phyloP scores from a whole-genome alignment of 1,140 invertebrate genomes.

The Drosophila pseudoobscura region DNA sequence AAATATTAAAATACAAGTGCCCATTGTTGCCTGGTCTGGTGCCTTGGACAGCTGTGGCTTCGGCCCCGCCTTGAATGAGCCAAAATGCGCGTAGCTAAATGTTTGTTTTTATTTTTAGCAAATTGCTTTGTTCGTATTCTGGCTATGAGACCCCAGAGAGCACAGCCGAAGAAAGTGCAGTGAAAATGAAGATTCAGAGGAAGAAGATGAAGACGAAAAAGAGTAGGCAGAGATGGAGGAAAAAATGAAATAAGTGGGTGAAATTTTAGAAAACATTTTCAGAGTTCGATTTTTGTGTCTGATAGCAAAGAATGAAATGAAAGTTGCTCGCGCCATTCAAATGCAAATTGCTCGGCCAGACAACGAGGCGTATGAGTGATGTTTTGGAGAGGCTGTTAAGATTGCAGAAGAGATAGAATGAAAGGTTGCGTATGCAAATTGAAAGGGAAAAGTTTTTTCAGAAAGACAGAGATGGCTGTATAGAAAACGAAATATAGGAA shows the following conservation, averaged over 20 bases:
- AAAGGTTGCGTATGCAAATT: conserved; percentile 57
- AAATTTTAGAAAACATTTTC: conserved; percentile 70
- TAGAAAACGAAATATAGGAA: too few species aligned
- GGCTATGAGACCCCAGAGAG: conserved; percentile 15
- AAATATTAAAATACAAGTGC: conserved; percentile 46
- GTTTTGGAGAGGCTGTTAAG: conserved; percentile 39
- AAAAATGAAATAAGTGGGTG: conserved; percentile 65
- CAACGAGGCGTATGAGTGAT: conserved; percentile 77
- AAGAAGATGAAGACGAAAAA: conserved; percentile 16
- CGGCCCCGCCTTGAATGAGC: conserved; percentile 55
- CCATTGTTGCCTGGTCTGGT: conserved; percentile 41
- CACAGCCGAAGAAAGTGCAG: conserved; percentile 68
- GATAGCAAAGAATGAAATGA: conserved; percentile 76
- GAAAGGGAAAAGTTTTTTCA: conserved; percentile 49
- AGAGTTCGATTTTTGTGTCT: conserved; percentile 55
- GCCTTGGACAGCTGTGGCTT: too few species aligned
- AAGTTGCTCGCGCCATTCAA: conserved; percentile 48
- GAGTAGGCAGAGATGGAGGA: conserved; percentile 9
- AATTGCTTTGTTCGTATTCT: conserved; percentile 75
- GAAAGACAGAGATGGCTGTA: conserved; percentile 17
- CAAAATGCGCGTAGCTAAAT: conserved; percentile 74
- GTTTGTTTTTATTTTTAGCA: conserved; percentile 80
- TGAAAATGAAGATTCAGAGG: conserved; percentile 54
- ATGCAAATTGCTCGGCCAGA: conserved; percentile 65
- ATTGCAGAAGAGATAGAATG: conserved; percentile 2